Percentiles rank a stretch among this genome's conserved stretches.
These are phyloP conservation scores for Aspiorhynchus laticeps DNA, from an alignment of 2,113 vertebrate genomes.

Conservation along the genomic window DNA sequence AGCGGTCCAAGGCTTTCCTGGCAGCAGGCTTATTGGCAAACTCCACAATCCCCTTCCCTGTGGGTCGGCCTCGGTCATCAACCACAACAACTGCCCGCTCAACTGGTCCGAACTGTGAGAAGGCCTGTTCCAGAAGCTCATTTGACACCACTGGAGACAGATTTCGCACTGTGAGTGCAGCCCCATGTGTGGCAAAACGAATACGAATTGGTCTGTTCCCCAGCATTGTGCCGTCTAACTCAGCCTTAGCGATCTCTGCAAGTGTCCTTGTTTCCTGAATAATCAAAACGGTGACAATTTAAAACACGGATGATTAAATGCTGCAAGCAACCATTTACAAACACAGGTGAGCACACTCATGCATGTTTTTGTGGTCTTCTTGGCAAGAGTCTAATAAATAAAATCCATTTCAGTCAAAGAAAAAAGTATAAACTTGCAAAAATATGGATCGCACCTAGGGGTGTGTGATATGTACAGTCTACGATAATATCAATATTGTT, in stretches of 20 bases:
- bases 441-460: not conserved
- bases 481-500: no score
- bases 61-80: constrained; percentile 92
- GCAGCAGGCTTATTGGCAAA: constrained; percentile 93
- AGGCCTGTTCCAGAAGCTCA: constrained; percentile 95
- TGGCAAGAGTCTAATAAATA: not conserved
- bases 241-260: constrained; percentile 96
- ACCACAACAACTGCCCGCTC: constrained; percentile 93
- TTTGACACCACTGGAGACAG: constrained; percentile 93
- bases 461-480: no score
- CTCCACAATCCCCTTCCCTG: constrained; percentile 93
- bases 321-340: not conserved
- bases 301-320: not conserved
- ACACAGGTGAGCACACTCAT: not conserved
- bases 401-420: not conserved
- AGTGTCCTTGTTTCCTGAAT: constrained; percentile 91
- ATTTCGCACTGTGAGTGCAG: constrained; percentile 91
- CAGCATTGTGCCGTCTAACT: constrained; percentile 90
- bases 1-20: constrained; percentile 93
- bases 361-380: not conserved
- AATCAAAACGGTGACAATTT: not conserved
- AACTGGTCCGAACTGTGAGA: constrained; percentile 92
- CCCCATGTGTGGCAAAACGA: constrained; percentile 91
- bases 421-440: not conserved
- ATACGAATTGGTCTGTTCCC: constrained; percentile 90